Conservation (phyloP, 2,888 invertebrate species). For the Lutraria lutraria region DNA sequence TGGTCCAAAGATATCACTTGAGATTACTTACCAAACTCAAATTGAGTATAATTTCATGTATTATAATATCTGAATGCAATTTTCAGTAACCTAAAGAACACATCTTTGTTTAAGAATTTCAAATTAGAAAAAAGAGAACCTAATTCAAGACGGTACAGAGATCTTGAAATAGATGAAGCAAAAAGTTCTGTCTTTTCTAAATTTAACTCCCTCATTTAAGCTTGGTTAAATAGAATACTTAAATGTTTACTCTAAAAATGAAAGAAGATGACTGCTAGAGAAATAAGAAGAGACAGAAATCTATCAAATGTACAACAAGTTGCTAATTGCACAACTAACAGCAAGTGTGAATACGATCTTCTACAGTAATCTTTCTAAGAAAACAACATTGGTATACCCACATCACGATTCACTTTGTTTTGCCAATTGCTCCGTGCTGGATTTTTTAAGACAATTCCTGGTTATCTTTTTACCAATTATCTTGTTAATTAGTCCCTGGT, state of each 20-base stretch:
- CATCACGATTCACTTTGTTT: neutral
- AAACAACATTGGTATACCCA: constrained; percentile 4
- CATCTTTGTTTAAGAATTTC: neutral
- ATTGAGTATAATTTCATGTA: too few species aligned
- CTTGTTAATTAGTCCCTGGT: constrained; percentile 9
- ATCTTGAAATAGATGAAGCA: neutral
- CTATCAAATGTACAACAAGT: neutral
- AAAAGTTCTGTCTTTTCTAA: neutral
- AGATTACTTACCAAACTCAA: too few species aligned
- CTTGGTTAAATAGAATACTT: neutral
- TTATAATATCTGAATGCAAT: neutral
- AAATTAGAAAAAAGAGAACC: neutral
- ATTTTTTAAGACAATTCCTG: neutral
- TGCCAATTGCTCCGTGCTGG: neutral
- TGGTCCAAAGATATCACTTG: too few species aligned
- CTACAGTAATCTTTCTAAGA: neutral
- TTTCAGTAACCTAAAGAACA: neutral
- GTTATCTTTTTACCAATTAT: neutral
- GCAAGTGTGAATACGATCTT: neutral
- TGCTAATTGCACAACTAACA: neutral
- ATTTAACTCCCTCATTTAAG: constrained; percentile 1
- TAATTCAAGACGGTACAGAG: neutral
- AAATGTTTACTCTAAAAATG: neutral
- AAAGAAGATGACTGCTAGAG: neutral
- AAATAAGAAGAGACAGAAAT: neutral